Conservation (phyloP, 2,797 vertebrate species). For the Manis javanica region DNA sequence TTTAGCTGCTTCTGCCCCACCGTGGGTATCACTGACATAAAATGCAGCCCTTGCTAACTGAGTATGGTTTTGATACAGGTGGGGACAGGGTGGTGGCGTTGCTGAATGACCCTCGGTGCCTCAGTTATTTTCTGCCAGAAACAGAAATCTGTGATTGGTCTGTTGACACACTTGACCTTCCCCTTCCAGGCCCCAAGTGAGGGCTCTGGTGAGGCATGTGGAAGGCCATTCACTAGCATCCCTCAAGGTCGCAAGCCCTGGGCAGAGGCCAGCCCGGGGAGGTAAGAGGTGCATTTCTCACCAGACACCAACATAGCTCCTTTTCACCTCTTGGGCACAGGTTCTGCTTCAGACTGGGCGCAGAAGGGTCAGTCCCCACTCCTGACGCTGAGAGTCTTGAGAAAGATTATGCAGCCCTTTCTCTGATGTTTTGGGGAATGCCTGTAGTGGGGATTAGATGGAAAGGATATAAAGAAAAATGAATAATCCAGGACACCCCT, state of each 20-base stretch:
- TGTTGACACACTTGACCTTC: not conserved
- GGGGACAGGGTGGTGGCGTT: too few relatives aligned
- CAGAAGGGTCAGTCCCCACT: not conserved
- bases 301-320: too few relatives aligned
- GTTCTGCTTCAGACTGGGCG: not conserved
- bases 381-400: not conserved
- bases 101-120: not conserved
- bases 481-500: not conserved
- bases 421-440: not conserved
- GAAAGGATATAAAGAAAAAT: not conserved
- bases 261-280: not conserved
- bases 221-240: not conserved
- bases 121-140: not conserved
- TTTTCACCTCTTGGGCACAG: not conserved
- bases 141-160: not conserved
- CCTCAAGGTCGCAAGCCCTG: not conserved
- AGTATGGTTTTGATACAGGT: not conserved
- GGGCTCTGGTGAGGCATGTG: not conserved
- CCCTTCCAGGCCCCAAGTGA: not conserved
- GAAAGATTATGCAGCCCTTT: not conserved
- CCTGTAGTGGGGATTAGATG: not conserved
- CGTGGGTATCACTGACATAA: not conserved
- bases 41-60: not conserved
- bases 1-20: not conserved
- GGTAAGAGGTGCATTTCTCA: not conserved